Evolutionary conservation across 2,888 invertebrate genomes (phyloP), one percentile per base, ranked within the genome.

Genomic region (Meiosimyza decipiens): DNA sequence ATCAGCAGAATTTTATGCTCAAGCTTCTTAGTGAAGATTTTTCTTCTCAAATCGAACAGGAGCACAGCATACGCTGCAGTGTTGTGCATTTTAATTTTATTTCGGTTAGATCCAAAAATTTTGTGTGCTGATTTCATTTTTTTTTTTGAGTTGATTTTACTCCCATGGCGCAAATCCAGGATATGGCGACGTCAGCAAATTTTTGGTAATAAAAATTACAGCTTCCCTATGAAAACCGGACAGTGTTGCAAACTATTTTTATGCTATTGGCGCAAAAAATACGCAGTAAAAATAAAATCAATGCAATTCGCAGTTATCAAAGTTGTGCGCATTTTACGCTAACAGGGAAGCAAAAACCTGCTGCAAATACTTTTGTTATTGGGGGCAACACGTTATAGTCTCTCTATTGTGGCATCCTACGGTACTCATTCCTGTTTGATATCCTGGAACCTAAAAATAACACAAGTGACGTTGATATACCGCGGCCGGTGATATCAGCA

Each of bases 11-110:
- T 70, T 63, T 54, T 52, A 18, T 40, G 63, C 75, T 74, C 71
- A 72, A 73, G 71, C 71, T 67, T 33, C 70, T 74, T 68, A 79
- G 82, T 81, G 83, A 83, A 84, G 84, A 84, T 84, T 84, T 84
- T 81, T 81, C 83, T 84, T 84, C 84, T 84, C 84, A 83, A 83
- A 83, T 83, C 80, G 80, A 82, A 76, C 78, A 79, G 84, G 84
- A 82, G 80, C 79, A 12, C 83, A 83, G 82, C 13, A 28, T 6
- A 11, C 12, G n/a, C 15, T 51, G 62, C 59, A 28, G 52, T 33
- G 60, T 55, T 40, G 51, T 15, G 40, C 40, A 62, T 18, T n/a
- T 62, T 18, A 47, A 18, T n/a, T 4, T 4, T 33, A 3, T 55
- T 50, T 50, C n/a, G 40, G 18, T 64, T 22, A 15, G 49, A 57